Evolutionary conservation across 2,888 invertebrate genomes (phyloP), one percentile per base, ranked within the genome.

Genomic region (Drosophila cognata): DNA sequence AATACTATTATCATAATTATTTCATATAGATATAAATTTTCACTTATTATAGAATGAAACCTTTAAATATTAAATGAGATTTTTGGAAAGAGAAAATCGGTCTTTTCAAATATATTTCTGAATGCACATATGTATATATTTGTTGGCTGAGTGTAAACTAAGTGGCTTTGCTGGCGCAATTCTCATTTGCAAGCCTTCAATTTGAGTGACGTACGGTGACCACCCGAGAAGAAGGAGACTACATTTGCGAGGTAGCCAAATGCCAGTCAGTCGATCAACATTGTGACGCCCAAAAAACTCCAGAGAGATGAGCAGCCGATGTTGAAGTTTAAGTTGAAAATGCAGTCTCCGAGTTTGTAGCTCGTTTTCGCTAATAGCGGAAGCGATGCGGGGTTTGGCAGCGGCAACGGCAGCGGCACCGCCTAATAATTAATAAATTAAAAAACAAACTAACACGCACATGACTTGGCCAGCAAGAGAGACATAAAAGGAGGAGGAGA

Each of bases 381-480:
- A 89, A 89, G 89, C 89, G 79, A 67, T 66, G 75, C 66, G 74
- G 74, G 74, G 63, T 6, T 25, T 29, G 67, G 57, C 68, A 50
- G 48, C 53, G 50, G 57, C 38, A 38, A 25, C 59, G 59, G 46
- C 62, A 21, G 16, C 31, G 57, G 77, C 68, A 71, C 85, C 85
- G 85, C 85, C 85, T 87, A 86, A 79, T 86, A 86, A 86, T 86
- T 86, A 89, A 86, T 89, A 86, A 89, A 89, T 86, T 86, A 86
- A 89, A 85, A 85, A 74, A 80, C 66, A 79, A 82, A 84, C 74
- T 75, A 84, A 83, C 84, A 84, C 89, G 84, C 84, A 84, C 86
- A 83, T 74, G 88, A 79, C 79, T 21, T 65, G 70, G 52, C 46
- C 25, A n/a, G 13, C 25, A 60, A 31, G 52, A 60, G 51, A 41